A percentile compares a stretch with the other conserved stretches of the same genome.
These are phyloP conservation scores for Philonicus albiceps DNA, from an alignment of 2,888 invertebrate species.

Conservation along the genomic window DNA sequence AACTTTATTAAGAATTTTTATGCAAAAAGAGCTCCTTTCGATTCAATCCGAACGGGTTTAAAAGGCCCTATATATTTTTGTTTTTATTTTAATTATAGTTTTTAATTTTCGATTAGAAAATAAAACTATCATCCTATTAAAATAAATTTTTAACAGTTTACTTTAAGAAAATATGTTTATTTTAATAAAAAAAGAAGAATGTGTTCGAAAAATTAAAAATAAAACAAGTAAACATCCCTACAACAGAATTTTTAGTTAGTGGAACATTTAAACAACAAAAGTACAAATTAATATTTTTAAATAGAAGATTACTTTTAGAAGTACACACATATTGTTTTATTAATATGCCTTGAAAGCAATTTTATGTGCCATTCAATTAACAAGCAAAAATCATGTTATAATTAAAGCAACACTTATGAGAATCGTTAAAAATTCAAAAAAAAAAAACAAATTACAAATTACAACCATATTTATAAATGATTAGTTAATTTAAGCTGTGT, in stretches of 20 bases:
- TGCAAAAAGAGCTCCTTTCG: too few species aligned
- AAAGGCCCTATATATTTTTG: too few species aligned
- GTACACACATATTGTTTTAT: neutral
- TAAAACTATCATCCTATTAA: neutral
- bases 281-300: neutral
- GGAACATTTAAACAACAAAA: neutral
- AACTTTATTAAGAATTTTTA: too few species aligned
- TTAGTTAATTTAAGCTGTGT: neutral
- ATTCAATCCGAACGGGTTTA: too few species aligned
- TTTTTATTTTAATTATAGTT: neutral
- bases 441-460: neutral
- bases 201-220: neutral
- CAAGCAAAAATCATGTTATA: neutral
- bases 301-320: neutral
- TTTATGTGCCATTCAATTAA: constrained; percentile 29
- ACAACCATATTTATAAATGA: neutral
- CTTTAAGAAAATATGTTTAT: neutral
- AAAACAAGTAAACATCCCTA: neutral
- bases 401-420: neutral
- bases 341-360: neutral
- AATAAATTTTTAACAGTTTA: neutral
- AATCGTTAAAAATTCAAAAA: constrained; percentile 34
- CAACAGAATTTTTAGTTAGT: neutral
- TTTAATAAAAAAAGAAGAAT: neutral
- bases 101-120: neutral